These are phyloP conservation scores for Eulemur macaco DNA, from an alignment of 2,113 vertebrate genomes.

Conservation along the genomic window DNA sequence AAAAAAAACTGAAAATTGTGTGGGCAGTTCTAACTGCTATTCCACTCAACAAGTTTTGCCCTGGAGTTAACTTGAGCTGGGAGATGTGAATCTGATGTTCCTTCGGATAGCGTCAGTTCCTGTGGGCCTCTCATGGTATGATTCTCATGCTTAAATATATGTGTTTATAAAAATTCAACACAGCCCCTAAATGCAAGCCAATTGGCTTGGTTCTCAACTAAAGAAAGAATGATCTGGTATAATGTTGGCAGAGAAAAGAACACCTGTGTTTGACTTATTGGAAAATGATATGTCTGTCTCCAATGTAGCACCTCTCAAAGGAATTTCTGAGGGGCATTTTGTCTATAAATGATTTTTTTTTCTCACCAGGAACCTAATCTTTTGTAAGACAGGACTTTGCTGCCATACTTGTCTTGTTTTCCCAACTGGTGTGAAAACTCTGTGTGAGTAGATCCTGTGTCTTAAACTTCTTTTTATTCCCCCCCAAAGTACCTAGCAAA, in stretches of 20 bases:
- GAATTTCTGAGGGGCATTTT: slow-evolving; percentile 5
- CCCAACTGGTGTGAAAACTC: slow-evolving; percentile 5
- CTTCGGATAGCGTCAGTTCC: not conserved
- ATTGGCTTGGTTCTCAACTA: slow-evolving; percentile 14
- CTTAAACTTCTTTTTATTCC: slow-evolving; percentile 4
- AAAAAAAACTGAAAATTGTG: not conserved
- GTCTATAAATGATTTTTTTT: slow-evolving; percentile 10
- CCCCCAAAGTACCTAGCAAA: not conserved
- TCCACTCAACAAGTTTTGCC: not conserved
- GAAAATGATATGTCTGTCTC: slow-evolving; percentile 16
- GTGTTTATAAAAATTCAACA: slow-evolving; percentile 18
- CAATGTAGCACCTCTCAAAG: not conserved
- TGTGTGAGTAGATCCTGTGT: not conserved
- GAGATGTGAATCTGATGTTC: not conserved
- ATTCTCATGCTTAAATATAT: slow-evolving; percentile 5
- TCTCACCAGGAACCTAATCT: slow-evolving; percentile 15
- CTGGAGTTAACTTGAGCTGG: slow-evolving; percentile 12
- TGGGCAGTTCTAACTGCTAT: not conserved
- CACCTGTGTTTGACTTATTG: not conserved
- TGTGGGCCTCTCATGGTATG: not conserved
- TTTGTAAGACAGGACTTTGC: not conserved
- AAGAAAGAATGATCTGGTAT: slow-evolving; percentile 4
- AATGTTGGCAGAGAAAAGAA: not conserved
- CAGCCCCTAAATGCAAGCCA: not conserved
- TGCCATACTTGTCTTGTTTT: not conserved